phyloP scores from a whole-genome alignment of 2,888 invertebrate species.

The Lasius platythorax region DNA sequence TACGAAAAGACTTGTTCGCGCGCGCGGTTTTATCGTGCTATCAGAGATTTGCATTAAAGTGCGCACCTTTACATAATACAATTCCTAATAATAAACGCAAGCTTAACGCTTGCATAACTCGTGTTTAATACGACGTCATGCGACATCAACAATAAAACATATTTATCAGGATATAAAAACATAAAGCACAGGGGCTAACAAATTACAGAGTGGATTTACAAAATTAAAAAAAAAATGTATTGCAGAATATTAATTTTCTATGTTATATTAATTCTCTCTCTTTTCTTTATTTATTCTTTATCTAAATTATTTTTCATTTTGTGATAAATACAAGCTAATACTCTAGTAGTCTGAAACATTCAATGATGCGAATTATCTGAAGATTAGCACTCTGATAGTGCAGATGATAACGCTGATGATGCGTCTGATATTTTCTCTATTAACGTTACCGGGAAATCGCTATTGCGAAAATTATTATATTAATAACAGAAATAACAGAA shows the following conservation, averaged over 20 bases:
- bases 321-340: constrained; percentile 9
- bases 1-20: background rate
- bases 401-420: background rate
- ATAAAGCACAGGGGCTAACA: background rate
- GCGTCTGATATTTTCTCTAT: background rate
- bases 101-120: background rate
- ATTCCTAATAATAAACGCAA: background rate
- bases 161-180: background rate
- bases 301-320: background rate
- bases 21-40: background rate
- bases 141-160: background rate
- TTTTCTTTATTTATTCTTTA: background rate
- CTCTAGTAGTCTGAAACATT: background rate
- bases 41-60: background rate
- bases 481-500: background rate
- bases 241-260: background rate
- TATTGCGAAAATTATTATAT: background rate
- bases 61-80: background rate
- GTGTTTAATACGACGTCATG: background rate
- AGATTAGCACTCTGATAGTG: background rate
- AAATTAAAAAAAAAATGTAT: background rate
- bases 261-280: background rate
- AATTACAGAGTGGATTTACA: background rate
- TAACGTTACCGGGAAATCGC: background rate
- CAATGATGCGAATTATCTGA: background rate